Evolutionary conservation across 2,888 invertebrate genomes (phyloP).

Genomic region (Girardia tigrina): DNA sequence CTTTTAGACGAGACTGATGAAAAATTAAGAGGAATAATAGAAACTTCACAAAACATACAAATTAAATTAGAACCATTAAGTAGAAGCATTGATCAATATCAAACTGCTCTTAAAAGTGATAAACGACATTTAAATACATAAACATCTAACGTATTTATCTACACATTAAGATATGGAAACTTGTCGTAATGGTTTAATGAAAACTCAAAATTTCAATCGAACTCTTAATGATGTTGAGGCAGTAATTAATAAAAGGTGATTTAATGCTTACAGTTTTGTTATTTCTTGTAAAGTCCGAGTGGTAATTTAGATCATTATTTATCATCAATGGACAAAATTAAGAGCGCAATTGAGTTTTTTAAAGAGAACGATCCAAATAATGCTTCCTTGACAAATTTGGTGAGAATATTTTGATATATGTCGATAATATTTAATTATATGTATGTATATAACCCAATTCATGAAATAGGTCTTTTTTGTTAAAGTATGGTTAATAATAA

Average conservation of each 20-base stretch:
- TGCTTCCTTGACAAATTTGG: background rate
- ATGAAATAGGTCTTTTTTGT: too few species aligned
- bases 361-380: constrained; percentile 27
- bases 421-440: too few species aligned
- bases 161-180: constrained; percentile 25
- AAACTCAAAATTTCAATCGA: constrained; percentile 23
- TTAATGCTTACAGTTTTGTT: background rate
- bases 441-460: too few species aligned
- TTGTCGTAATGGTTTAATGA: constrained; percentile 26
- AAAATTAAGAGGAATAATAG: constrained; percentile 25
- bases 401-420: background rate
- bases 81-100: constrained; percentile 26
- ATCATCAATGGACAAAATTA: constrained; percentile 26
- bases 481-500: too few species aligned
- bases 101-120: constrained; percentile 6
- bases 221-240: constrained; percentile 19
- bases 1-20: constrained; percentile 19
- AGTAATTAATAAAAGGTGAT: constrained; percentile 16
- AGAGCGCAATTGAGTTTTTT: constrained; percentile 1
- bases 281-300: background rate
- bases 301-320: constrained; percentile 27
- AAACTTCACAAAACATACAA: constrained; percentile 26
- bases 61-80: constrained; percentile 16
- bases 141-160: too few species aligned
- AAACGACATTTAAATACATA: too few species aligned